Base-by-base conservation (phyloP, 35 echinoderm and acorn worm genomes). In the Holothuria glaberrima region DNA sequence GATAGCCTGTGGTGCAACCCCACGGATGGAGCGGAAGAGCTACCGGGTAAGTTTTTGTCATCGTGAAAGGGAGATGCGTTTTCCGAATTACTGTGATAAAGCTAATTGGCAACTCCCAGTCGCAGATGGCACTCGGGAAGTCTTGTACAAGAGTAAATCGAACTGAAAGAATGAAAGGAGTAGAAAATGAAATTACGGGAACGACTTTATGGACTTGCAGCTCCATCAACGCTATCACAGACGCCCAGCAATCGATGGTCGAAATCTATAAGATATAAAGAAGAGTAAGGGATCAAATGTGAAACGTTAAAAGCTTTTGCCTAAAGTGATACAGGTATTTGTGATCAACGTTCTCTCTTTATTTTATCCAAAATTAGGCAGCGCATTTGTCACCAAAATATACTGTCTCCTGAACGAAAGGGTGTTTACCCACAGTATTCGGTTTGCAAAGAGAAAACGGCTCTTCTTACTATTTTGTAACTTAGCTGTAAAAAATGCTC, bases 261-360 rank as follows among this genome's bases (percentile, higher is more conserved):
- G 36, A n/a, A 78, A 48, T 78, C 25, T 16, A 78, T 26, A 48
- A 48, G 74, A 25, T 48, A 52, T 78, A 48, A 28, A 28, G 20
- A 48, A 33, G 7, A 69, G 50, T 48, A 78, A 48, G 74, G 12
- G 74, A 78, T 78, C 74, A 78, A 48, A 78, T 78, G 50, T 41
- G 74, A 78, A 78, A 78, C 44, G 74, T 78, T 78, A 78, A 78
- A 78, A 78, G 74, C 74, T 78, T 78, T 78, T 78, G 74, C 74
- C 74, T 48, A 41, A 48, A 78, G 74, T 78, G 36, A 78, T 78
- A 78, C 22, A 78, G 74, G 69, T 41, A 78, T 41, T 48, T 78
- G 21, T 78, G 74, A 78, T 78, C n/a, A 48, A 78, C 21, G 38
- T 78, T 48, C 74, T 78, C 74, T 27, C 50, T 22, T 78, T 78